Percentiles rank a stretch among this genome's conserved stretches.
Conservation (phyloP, 2,797 vertebrate species). For the Rhabdomys pumilio region DNA sequence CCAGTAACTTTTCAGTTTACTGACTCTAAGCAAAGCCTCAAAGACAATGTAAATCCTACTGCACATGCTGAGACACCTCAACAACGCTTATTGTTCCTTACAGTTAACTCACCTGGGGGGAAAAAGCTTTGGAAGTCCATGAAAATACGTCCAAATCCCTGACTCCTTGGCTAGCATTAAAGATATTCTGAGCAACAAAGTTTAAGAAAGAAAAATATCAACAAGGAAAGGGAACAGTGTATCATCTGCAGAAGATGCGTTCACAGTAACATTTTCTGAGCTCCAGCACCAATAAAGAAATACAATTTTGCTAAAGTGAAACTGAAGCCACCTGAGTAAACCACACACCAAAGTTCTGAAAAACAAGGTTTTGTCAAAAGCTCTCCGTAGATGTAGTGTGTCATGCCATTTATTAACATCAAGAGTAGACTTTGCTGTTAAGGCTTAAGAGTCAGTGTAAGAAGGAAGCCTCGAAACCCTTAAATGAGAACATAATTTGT, state of each 20-base stretch:
- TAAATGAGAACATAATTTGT: conserved; percentile 69
- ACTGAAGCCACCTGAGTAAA: conserved; percentile 85
- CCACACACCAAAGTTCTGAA: conserved; percentile 82
- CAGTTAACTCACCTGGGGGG: conserved; percentile 96
- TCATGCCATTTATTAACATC: conserved; percentile 97
- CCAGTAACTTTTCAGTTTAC: conserved; percentile 9
- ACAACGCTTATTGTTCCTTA: conserved; percentile 90
- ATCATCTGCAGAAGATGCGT: conserved; percentile 86
- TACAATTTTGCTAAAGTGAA: conserved; percentile 77
- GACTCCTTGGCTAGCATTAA: conserved; percentile 99
- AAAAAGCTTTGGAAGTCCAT: conserved; percentile 97
- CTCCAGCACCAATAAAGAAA: conserved; percentile 78
- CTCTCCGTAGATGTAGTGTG: conserved; percentile 96
- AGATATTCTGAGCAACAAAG: conserved; percentile 98
- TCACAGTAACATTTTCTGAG: conserved; percentile 83
- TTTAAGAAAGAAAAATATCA: conserved; percentile 96
- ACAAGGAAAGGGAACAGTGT: conserved; percentile 89
- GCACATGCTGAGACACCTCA: conserved; percentile 86
- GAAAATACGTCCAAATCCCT: conserved; percentile 98
- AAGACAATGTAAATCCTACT: conserved; percentile 73
- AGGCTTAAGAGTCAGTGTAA: conserved; percentile 73
- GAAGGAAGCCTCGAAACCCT: conserved; percentile 76
- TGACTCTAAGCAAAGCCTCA: conserved; percentile 74
- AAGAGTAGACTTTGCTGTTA: conserved; percentile 85
- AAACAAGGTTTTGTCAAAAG: conserved; percentile 86